These are phyloP conservation scores for Trichomalopsis sarcophagae DNA, from an alignment of 1,140 invertebrate species.

Conservation along the genomic window DNA sequence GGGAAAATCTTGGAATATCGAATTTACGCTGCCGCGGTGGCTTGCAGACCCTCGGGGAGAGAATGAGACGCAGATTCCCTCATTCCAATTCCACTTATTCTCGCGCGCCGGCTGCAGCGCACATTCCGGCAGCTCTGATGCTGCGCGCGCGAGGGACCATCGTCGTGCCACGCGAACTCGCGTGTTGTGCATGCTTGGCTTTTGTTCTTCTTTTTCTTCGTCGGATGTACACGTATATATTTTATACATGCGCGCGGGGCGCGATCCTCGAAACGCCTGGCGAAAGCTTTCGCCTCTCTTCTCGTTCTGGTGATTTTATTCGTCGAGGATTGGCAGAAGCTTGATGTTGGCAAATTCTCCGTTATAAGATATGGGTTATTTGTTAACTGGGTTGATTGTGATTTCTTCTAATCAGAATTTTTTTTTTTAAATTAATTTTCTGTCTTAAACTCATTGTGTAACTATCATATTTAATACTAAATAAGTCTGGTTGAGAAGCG, in stretches of 20 bases:
- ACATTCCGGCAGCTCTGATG: not conserved
- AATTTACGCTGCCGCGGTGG: not conserved
- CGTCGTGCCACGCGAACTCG: not conserved
- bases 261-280: not conserved
- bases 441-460: too few species aligned
- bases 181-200: not conserved
- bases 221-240: not conserved
- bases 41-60: not conserved
- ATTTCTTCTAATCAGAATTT: too few species aligned
- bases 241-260: not conserved
- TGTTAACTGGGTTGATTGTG: too few species aligned
- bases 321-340: not conserved
- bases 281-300: not conserved
- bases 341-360: too few species aligned
- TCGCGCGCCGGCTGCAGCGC: not conserved
- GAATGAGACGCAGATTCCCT: not conserved
- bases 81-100: slow-evolving; percentile 14
- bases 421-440: too few species aligned
- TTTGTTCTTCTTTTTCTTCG: not conserved
- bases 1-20: slow-evolving; percentile 35
- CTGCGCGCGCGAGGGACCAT: not conserved
- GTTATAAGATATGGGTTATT: too few species aligned
- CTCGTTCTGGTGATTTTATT: not conserved
- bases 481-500: too few species aligned
- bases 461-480: too few species aligned